A percentile compares a stretch with the other conserved stretches of the same genome.
These are phyloP conservation scores for Luperina nickerlii DNA, from an alignment of 2,888 invertebrate species.

Conservation along the genomic window DNA sequence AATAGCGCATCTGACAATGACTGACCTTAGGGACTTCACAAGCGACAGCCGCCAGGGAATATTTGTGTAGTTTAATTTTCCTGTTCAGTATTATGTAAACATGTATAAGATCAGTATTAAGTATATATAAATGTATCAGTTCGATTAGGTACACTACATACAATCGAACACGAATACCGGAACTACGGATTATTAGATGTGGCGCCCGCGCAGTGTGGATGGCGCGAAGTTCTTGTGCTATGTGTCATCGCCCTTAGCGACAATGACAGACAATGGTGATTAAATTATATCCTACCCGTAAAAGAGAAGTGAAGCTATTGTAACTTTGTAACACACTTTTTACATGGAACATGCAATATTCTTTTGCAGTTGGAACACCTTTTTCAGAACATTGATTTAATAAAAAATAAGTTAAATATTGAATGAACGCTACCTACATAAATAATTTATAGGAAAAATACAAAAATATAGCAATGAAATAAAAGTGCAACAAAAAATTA, in stretches of 20 bases:
- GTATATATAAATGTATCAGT: too few species aligned
- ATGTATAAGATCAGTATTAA: not conserved
- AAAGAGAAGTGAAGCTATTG: not conserved
- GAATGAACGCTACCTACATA: conserved; percentile 31
- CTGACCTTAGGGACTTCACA: conserved; percentile 7
- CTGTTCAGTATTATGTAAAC: conserved; percentile 10
- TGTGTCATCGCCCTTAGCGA: conserved; percentile 40
- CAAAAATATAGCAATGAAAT: conserved; percentile 30
- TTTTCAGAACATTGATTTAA: not conserved
- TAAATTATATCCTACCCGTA: not conserved
- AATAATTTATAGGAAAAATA: conserved; percentile 5
- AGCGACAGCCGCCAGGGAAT: not conserved
- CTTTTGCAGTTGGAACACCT: too few species aligned
- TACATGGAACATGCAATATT: conserved; percentile 8
- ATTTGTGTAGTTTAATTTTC: conserved; percentile 2
- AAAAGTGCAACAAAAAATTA: conserved; percentile 46
- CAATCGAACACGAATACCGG: conserved; percentile 11
- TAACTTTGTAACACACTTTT: conserved; percentile 3
- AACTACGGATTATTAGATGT: conserved; percentile 20
- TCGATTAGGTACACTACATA: not conserved
- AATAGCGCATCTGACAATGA: not conserved
- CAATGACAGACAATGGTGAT: conserved; percentile 18
- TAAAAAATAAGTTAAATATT: not conserved
- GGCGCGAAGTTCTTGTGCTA: conserved; percentile 1
- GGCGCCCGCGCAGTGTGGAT: conserved; percentile 13